These are phyloP conservation scores for Trichoplusia ni DNA, from an alignment of 1,140 invertebrate genomes.

Conservation along the genomic window DNA sequence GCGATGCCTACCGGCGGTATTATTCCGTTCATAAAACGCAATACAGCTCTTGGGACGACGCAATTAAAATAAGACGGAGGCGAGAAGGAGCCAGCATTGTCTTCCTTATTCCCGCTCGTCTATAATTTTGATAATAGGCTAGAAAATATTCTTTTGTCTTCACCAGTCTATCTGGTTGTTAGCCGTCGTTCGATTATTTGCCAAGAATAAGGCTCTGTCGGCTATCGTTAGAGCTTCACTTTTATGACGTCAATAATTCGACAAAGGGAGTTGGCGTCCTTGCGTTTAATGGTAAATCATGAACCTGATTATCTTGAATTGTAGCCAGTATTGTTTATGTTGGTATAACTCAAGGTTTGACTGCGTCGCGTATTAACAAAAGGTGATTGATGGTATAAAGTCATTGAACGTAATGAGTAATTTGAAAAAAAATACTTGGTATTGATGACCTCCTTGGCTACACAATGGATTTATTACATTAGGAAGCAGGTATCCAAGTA, in stretches of 20 bases:
- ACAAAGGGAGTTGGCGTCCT: constrained; percentile 43
- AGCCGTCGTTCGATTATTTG: constrained; percentile 66
- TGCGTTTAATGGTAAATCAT: constrained; percentile 39
- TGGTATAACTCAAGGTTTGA: constrained; percentile 1
- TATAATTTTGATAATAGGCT: constrained; percentile 80
- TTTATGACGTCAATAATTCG: constrained; percentile 60
- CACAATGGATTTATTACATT: too few species aligned
- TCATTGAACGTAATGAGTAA: neutral
- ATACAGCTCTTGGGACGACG: constrained; percentile 64
- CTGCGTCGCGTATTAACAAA: neutral
- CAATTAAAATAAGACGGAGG: constrained; percentile 75
- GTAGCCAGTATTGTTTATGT: constrained; percentile 12
- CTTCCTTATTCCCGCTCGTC: constrained; percentile 60
- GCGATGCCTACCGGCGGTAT: constrained; percentile 50
- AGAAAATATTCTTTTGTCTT: constrained; percentile 79
- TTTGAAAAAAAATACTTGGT: neutral
- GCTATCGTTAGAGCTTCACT: constrained; percentile 47
- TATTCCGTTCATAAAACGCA: constrained; percentile 72
- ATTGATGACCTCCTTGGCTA: too few species aligned
- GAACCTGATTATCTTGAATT: constrained; percentile 39
- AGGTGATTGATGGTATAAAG: neutral
- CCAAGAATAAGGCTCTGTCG: constrained; percentile 45
- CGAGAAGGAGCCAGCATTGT: constrained; percentile 56
- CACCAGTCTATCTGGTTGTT: constrained; percentile 62
- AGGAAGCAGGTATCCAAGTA: too few species aligned